Conservation (phyloP, 2,113 vertebrate species). For the Leucoraja erinaceus region DNA sequence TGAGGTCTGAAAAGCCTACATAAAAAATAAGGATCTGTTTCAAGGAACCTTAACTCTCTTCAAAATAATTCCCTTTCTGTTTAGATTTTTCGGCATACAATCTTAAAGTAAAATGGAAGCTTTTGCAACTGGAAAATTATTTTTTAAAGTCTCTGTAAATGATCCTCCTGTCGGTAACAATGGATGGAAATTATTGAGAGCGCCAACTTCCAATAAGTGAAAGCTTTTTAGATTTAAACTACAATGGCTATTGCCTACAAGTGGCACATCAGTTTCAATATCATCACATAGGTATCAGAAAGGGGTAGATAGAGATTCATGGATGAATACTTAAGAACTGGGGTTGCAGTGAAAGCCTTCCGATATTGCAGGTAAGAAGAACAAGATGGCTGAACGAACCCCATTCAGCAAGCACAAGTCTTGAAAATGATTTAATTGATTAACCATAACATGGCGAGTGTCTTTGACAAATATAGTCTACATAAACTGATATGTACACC, state of each 20-base stretch:
- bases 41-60: neutral
- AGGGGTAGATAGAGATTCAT: neutral
- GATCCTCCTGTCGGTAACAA: neutral
- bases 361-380: conserved; percentile 18
- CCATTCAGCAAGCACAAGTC: conserved; percentile 68
- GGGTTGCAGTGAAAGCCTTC: neutral
- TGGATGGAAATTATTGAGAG: conserved; percentile 2
- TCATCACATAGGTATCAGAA: conserved; percentile 10
- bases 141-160: neutral
- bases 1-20: neutral
- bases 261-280: neutral
- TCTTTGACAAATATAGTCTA: conserved; percentile 80
- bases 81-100: neutral
- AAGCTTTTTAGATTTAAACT: neutral
- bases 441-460: conserved; percentile 70
- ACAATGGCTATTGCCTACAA: neutral
- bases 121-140: neutral
- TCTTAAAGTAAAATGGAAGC: neutral
- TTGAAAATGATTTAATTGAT: conserved; percentile 76
- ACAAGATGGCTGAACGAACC: conserved; percentile 25
- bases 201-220: neutral
- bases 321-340: conserved; percentile 2
- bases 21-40: conserved; percentile 2
- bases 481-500: conserved; percentile 71
- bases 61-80: neutral